Evolutionary conservation across 2,797 vertebrate species (phyloP), one percentile per base, ranked within the genome.

Genomic region (Gymnocypris eckloni): DNA sequence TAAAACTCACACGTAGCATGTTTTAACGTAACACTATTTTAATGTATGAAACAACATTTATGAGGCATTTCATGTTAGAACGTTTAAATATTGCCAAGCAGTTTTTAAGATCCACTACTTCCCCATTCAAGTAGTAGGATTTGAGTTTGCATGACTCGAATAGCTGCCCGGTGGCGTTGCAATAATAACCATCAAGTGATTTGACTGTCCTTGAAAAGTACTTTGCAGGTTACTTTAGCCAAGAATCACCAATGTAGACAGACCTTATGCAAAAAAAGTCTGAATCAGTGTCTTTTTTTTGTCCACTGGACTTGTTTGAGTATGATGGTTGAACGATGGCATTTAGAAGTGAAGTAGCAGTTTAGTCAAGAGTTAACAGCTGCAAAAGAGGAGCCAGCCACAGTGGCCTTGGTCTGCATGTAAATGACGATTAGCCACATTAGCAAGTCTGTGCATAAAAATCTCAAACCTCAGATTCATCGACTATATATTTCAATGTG

Each of bases 401-500:
- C 4, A 10, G 7, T 69, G n/a, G 20, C 16, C 61, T 54, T 56
- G 43, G 15, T 77, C 72, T 69, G 33, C 22, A 7, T 66, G 10
- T 39, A 52, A 67, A 64, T 52, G 43, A 7, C 12, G 8, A 45
- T 76, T 33, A 52, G 72, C 48, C 1, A 5, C 56, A 50, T 66
- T 76, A 67, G 22, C 20, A 28, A 69, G 73, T 67, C 67, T 7
- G 25, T 18, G 79, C 50, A 71, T 59, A 59, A 59, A 43, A 20
- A 52, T 7, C 33, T 92, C 77, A 94, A 5, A 91, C 92, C 66
- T 91, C 88, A 0, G 91, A 93, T 73, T 95, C 92, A 0, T 94
- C 92, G 20, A 90, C 89, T 2, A 91, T 93, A 52, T 43, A 88
- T 82, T 90, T 61, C 25, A 85, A 1, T 48, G 41, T 50, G 39